Evolutionary conservation across 2,113 vertebrate species (phyloP).

Genomic region (Eupsittula cactorum): DNA sequence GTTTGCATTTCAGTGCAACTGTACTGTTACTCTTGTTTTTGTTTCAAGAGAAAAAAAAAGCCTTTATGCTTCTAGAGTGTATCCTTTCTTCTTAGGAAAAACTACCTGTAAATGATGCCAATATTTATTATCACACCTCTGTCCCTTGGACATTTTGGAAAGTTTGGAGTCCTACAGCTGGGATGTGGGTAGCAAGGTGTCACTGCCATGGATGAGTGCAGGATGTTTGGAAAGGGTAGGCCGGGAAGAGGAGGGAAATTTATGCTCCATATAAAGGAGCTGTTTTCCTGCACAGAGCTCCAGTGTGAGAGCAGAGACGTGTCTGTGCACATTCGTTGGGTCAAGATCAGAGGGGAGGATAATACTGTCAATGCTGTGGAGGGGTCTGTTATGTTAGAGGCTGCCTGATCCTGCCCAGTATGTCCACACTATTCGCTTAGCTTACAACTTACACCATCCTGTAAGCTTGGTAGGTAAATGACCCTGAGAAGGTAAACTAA

Average conservation of each 20-base stretch:
- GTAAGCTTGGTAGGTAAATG: background rate
- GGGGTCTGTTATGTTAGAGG: accelerated
- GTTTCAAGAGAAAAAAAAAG: background rate
- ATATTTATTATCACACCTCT: background rate
- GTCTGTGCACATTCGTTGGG: background rate
- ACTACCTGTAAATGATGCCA: background rate
- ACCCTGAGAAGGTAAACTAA: background rate
- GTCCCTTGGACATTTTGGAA: background rate
- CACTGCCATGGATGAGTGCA: background rate
- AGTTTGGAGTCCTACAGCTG: background rate
- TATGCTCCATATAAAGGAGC: background rate
- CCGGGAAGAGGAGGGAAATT: background rate
- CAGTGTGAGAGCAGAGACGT: background rate
- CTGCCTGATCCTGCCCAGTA: background rate
- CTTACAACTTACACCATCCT: background rate
- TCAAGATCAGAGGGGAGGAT: background rate
- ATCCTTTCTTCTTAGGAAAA: background rate
- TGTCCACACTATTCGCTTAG: background rate
- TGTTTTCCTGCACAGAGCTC: background rate
- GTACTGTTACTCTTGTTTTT: background rate
- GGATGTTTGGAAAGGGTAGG: background rate
- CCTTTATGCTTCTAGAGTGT: background rate
- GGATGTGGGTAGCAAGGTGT: background rate
- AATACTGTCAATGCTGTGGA: background rate
- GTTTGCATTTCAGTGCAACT: background rate